These are phyloP conservation scores for Perodicticus potto DNA, from an alignment of 2,797 vertebrate genomes.

Conservation along the genomic window DNA sequence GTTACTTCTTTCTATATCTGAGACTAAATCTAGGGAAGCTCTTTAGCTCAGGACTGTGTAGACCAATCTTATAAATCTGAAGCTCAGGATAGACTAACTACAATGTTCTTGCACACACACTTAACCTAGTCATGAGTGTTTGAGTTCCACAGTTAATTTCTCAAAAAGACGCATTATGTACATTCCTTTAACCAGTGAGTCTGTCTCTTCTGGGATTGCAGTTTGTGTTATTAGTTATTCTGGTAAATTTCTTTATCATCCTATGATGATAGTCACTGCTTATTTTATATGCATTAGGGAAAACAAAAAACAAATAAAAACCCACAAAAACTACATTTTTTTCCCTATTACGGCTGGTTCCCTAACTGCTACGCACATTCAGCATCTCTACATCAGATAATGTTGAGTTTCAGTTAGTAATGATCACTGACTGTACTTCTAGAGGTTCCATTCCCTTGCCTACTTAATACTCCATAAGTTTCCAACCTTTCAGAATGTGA, in stretches of 20 bases:
- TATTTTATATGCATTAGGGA: neutral
- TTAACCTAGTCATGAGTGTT: neutral
- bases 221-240: neutral
- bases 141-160: neutral
- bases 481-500: neutral
- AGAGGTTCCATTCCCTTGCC: neutral
- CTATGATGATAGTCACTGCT: neutral
- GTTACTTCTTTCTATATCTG: neutral
- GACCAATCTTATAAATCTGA: neutral
- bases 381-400: neutral
- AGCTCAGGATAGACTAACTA: neutral
- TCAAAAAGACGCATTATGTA: neutral
- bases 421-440: neutral
- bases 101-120: neutral
- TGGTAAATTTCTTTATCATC: neutral
- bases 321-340: neutral
- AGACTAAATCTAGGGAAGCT: neutral
- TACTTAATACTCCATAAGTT: neutral
- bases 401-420: neutral
- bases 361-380: neutral
- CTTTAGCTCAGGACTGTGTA: neutral
- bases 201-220: neutral
- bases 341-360: rapidly evolving
- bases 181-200: constrained; percentile 1
- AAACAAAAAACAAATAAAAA: neutral